Evolutionary conservation across 2,888 invertebrate species (phyloP).

Genomic region (Deroplatys truncata): DNA sequence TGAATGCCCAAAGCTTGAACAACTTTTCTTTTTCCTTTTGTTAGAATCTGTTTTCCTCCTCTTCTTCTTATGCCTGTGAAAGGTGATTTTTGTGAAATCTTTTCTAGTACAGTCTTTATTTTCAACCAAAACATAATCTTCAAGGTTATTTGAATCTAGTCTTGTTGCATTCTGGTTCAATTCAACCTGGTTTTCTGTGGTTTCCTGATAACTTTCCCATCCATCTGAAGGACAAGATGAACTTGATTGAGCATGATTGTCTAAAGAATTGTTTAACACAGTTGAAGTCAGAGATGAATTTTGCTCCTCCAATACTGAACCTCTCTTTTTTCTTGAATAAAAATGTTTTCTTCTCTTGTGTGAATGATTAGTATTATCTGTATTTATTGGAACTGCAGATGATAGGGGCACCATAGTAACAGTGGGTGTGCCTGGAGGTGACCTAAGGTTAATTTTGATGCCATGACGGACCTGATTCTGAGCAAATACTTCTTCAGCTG

Average conservation of each 20-base stretch:
- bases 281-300: not conserved
- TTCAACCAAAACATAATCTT: slow-evolving; percentile 11
- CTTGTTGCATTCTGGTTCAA: not conserved
- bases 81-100: slow-evolving; percentile 13
- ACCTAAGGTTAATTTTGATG: not conserved
- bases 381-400: not conserved
- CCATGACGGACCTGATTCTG: not conserved
- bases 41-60: not conserved
- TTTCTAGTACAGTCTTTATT: slow-evolving; percentile 24
- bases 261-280: not conserved
- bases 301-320: not conserved
- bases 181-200: not conserved
- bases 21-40: not conserved
- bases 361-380: not conserved
- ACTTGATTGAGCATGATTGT: not conserved
- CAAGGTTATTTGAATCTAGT: not conserved
- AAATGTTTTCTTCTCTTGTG: not conserved
- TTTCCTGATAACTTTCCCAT: not conserved
- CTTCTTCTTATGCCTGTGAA: slow-evolving; percentile 11
- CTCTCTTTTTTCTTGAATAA: not conserved
- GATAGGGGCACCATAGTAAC: not conserved
- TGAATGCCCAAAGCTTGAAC: not conserved
- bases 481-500: not conserved
- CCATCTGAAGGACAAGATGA: not conserved
- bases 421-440: not conserved